phyloP scores from a whole-genome alignment of 2,113 vertebrate species.

The Perca flavescens region DNA sequence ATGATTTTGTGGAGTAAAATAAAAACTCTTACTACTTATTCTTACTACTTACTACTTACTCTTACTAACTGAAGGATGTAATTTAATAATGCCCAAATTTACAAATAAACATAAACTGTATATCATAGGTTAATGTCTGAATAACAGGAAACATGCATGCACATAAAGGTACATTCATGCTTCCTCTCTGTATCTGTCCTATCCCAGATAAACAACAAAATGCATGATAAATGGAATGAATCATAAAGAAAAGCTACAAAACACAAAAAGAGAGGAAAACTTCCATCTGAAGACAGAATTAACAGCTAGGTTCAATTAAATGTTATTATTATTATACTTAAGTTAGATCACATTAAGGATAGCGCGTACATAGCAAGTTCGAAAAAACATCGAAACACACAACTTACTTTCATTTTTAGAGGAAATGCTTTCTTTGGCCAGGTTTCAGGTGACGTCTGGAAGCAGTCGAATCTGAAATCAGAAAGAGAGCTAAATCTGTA shows the following conservation, averaged over 20 bases:
- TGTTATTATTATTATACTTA: neutral
- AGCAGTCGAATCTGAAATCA: slow-evolving; percentile 7
- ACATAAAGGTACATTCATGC: neutral
- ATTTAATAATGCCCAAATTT: neutral
- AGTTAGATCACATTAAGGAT: neutral
- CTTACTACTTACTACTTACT: too few species aligned
- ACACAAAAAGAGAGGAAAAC: neutral
- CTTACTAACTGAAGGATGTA: neutral
- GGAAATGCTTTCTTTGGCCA: neutral
- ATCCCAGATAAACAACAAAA: neutral
- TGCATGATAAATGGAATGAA: neutral
- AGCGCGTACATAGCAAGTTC: neutral
- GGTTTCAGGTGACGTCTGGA: neutral
- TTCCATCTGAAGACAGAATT: neutral
- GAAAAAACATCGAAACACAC: neutral
- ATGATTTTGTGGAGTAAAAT: too few species aligned
- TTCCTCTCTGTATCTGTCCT: neutral
- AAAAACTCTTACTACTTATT: too few species aligned
- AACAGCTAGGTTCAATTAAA: neutral
- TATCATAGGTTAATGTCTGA: neutral
- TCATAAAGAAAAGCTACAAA: neutral
- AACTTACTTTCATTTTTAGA: slow-evolving; percentile 17
- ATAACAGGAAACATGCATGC: neutral
- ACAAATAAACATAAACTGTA: neutral
- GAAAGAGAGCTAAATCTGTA: neutral